Percentiles rank a stretch among this genome's conserved stretches.
phyloP scores from a whole-genome alignment of 2,113 vertebrate genomes.

The Trichomycterus rosablanca region DNA sequence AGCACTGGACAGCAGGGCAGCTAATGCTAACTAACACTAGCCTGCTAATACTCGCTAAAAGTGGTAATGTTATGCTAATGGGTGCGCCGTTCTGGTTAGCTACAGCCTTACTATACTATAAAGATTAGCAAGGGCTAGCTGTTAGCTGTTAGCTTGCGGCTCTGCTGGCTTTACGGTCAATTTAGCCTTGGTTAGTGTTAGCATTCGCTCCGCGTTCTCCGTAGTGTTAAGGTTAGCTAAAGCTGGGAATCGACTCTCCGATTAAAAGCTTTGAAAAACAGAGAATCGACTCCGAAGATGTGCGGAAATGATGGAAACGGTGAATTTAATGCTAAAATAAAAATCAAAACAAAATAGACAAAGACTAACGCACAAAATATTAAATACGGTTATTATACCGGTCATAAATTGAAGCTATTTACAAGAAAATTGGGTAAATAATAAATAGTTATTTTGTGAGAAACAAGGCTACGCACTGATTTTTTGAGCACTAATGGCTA shows the following conservation, averaged over 20 bases:
- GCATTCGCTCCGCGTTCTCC: neutral
- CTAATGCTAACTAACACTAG: slow-evolving; percentile 31
- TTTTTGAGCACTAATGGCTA: too few species aligned
- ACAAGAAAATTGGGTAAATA: too few species aligned
- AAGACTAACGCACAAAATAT: neutral
- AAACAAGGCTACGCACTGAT: too few species aligned
- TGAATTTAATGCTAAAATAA: too few species aligned
- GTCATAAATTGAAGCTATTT: too few species aligned
- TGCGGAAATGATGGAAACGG: neutral
- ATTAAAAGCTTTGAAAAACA: neutral
- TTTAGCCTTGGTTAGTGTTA: neutral
- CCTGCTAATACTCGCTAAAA: slow-evolving; percentile 26
- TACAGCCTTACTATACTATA: too few species aligned
- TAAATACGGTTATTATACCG: too few species aligned
- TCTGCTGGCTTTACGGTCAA: too few species aligned
- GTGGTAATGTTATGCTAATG: neutral
- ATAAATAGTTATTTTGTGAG: too few species aligned
- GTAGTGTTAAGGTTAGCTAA: neutral
- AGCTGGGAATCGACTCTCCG: neutral
- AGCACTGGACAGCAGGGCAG: slow-evolving; percentile 28
- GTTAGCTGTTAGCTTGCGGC: neutral
- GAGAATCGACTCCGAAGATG: neutral
- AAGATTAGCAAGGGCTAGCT: too few species aligned
- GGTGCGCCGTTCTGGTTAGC: neutral
- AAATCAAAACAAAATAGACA: too few species aligned